These are phyloP conservation scores for Ochropacha duplaris DNA, from an alignment of 2,888 invertebrate species.

Conservation along the genomic window DNA sequence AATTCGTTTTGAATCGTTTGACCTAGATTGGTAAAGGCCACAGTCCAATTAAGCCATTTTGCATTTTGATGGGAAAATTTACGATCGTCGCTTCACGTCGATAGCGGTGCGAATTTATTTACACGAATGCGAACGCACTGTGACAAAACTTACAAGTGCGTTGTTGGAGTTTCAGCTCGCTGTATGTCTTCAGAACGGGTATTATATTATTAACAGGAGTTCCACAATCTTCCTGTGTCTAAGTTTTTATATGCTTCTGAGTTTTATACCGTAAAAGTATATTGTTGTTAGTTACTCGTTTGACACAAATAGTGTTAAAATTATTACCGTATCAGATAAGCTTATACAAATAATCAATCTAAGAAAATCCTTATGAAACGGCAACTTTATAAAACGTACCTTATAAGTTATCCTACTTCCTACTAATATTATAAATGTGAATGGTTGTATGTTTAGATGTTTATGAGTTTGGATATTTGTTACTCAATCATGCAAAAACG, in stretches of 20 bases:
- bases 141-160: slow-evolving; percentile 45
- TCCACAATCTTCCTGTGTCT: neutral
- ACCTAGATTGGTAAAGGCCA: slow-evolving; percentile 75
- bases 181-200: slow-evolving; percentile 24
- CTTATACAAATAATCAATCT: neutral
- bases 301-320: neutral
- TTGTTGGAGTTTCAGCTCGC: slow-evolving; percentile 26
- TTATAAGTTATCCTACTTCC: no score
- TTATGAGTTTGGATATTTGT: no score
- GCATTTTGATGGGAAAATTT: slow-evolving; percentile 81
- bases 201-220: neutral
- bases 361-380: no score
- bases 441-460: no score
- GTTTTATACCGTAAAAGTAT: neutral
- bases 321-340: neutral
- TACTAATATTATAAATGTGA: no score
- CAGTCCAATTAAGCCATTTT: slow-evolving; percentile 81
- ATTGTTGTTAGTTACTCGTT: neutral
- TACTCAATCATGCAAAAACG: no score
- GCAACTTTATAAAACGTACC: no score
- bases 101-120: slow-evolving; percentile 65
- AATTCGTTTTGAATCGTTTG: slow-evolving; percentile 76
- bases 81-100: slow-evolving; percentile 69
- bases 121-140: slow-evolving; percentile 32
- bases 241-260: neutral